phyloP scores from a whole-genome alignment of 2,888 invertebrate species.

The Prenolepis imparis region DNA sequence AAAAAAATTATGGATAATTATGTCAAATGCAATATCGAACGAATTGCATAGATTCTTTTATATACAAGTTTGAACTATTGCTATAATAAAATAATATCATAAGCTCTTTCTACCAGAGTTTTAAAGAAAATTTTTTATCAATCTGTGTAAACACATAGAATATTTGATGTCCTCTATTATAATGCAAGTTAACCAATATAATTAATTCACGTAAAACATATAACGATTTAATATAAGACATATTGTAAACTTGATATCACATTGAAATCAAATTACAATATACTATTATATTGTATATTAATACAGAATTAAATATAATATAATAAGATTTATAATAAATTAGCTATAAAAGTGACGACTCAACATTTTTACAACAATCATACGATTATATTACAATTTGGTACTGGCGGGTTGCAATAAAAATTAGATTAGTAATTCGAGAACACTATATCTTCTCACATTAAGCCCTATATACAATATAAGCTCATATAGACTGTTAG shows the following conservation, averaged over 20 bases:
- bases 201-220: conserved; percentile 12
- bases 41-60: conserved; percentile 9
- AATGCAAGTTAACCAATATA: neutral
- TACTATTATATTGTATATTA: conserved; percentile 10
- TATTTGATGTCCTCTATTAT: neutral
- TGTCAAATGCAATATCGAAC: neutral
- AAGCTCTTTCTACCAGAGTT: conserved; percentile 13
- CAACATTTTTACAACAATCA: conserved; percentile 60
- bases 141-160: neutral
- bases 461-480: conserved; percentile 67
- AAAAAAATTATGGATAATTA: conserved; percentile 20
- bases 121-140: conserved; percentile 13
- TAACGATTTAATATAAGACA: conserved; percentile 7
- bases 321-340: conserved; percentile 53
- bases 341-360: conserved; percentile 39
- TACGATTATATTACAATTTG: conserved; percentile 65
- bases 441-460: conserved; percentile 53
- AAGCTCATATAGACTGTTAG: conserved; percentile 69
- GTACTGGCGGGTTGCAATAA: conserved; percentile 65
- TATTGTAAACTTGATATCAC: conserved; percentile 31
- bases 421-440: conserved; percentile 61
- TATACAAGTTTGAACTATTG: conserved; percentile 14
- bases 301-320: conserved; percentile 51
- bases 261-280: conserved; percentile 32
- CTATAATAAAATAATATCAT: conserved; percentile 20